A percentile compares a stretch with the other conserved stretches of the same genome.
Conservation (phyloP, 2,797 vertebrate genomes). For the Pantherophis vulpinus region DNA sequence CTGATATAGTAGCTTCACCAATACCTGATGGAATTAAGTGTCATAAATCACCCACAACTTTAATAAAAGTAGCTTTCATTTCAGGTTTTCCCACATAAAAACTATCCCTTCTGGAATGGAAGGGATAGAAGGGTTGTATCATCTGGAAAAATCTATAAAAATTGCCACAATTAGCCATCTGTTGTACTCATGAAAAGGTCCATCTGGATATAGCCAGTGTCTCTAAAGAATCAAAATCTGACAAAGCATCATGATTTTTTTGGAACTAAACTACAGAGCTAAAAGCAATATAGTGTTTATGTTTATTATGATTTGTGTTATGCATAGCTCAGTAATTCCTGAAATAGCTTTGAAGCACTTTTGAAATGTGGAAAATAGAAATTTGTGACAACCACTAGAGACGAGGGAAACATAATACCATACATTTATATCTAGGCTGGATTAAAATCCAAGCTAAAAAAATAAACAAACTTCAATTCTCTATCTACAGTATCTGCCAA, state of each 20-base stretch:
- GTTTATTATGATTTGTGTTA: not conserved
- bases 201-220: not conserved
- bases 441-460: not conserved
- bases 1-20: not conserved
- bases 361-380: not conserved
- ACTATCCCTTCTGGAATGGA: not conserved
- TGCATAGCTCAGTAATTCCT: not conserved
- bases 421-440: not conserved
- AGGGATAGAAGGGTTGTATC: not conserved
- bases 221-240: not conserved
- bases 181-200: not conserved
- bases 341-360: not conserved
- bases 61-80: not conserved
- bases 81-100: not conserved
- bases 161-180: not conserved
- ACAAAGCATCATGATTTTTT: not conserved
- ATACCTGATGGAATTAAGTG: not conserved
- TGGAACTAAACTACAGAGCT: not conserved
- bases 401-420: not conserved
- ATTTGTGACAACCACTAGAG: not conserved
- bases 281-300: not conserved
- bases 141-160: not conserved
- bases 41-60: not conserved
- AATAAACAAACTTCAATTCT: not conserved
- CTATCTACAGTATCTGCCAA: not conserved